These are phyloP conservation scores for Hoplostethus atlanticus DNA, from an alignment of 2,797 vertebrate species.

Conservation along the genomic window DNA sequence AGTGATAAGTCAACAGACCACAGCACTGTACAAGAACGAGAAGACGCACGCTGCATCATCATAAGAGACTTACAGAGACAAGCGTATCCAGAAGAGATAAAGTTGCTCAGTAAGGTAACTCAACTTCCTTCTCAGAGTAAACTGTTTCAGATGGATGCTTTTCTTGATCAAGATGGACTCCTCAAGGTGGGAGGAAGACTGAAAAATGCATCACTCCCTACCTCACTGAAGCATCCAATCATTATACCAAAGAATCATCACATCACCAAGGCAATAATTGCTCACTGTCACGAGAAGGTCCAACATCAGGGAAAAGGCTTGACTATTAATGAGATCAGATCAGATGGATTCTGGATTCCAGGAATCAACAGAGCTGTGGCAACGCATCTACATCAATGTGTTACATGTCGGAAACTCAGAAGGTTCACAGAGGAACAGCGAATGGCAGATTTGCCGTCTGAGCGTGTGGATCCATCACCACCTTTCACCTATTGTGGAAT, in stretches of 20 bases:
- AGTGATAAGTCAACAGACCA: not conserved
- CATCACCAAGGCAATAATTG: not conserved
- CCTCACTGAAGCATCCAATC: not conserved
- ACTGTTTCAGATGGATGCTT: not conserved
- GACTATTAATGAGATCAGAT: slow-evolving; percentile 1
- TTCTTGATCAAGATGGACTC: not conserved
- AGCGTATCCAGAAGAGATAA: not conserved
- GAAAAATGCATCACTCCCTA: not conserved
- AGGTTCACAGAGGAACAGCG: not conserved
- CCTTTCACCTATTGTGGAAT: slow-evolving; percentile 32
- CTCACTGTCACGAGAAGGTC: not conserved
- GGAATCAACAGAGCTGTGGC: not conserved
- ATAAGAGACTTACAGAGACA: not conserved
- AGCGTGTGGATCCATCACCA: slow-evolving; percentile 1
- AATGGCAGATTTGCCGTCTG: not conserved
- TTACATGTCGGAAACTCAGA: not conserved
- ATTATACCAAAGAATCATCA: not conserved
- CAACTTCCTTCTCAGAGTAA: not conserved
- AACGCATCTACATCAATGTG: not conserved
- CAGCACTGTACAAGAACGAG: slow-evolving; percentile 2
- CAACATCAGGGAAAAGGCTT: not conserved
- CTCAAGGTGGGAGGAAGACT: slow-evolving; percentile 20
- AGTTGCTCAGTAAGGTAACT: not conserved
- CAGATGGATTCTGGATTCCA: slow-evolving; percentile 8
- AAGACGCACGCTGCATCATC: not conserved